Evolutionary conservation across 2,888 invertebrate genomes (phyloP).

Genomic region (Apotomis capreana): DNA sequence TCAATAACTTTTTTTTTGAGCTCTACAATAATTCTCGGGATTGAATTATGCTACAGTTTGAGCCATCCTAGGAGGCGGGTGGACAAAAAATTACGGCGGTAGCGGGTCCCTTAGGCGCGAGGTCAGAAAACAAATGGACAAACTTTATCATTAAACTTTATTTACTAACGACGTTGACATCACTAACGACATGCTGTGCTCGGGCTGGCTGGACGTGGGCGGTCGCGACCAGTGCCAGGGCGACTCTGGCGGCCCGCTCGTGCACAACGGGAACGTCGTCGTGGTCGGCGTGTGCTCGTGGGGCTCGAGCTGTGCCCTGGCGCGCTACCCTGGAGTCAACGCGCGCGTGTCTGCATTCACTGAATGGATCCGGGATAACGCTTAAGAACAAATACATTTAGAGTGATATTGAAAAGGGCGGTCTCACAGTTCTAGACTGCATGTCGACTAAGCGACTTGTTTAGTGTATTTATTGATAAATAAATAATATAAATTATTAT

Average conservation of each 20-base stretch:
- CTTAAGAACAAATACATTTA: constrained; percentile 46
- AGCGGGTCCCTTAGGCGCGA: too few relatives aligned
- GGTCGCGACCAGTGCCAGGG: constrained; percentile 69
- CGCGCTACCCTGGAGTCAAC: constrained; percentile 56
- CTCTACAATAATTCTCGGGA: too few relatives aligned
- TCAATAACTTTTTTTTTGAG: too few relatives aligned
- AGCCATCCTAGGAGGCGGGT: too few relatives aligned
- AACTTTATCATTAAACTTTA: too few relatives aligned
- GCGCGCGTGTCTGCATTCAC: constrained; percentile 58
- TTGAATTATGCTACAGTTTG: too few relatives aligned
- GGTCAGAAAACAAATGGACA: too few relatives aligned
- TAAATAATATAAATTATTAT: too few relatives aligned
- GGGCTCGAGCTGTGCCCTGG: constrained; percentile 52
- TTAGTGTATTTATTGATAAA: too few relatives aligned
- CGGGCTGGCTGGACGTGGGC: constrained; percentile 63
- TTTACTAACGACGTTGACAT: too few relatives aligned
- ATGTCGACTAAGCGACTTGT: not conserved
- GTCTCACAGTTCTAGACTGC: too few relatives aligned
- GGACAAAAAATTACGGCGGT: too few relatives aligned
- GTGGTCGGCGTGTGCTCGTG: constrained; percentile 61
- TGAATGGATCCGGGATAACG: constrained; percentile 58
- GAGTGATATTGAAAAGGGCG: not conserved
- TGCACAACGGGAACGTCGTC: constrained; percentile 56
- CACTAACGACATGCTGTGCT: constrained; percentile 64
- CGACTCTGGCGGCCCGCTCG: constrained; percentile 67